Conservation (phyloP, 2,113 vertebrate genomes). For the Tragelaphus scriptus region DNA sequence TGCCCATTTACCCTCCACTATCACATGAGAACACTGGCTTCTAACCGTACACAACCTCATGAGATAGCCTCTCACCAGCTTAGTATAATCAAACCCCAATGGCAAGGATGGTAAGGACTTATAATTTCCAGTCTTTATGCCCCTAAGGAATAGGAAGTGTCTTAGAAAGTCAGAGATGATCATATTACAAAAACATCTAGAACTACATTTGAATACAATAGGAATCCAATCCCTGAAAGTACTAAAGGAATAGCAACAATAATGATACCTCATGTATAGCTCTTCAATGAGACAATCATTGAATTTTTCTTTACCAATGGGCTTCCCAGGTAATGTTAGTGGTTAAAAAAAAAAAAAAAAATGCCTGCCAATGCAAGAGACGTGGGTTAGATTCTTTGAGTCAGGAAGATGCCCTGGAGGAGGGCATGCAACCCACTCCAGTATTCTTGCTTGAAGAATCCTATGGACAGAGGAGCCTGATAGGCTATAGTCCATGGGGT, state of each 20-base stretch:
- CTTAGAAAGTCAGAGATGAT: neutral
- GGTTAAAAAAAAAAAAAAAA: no score
- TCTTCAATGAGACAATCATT: neutral
- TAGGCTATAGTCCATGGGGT: neutral
- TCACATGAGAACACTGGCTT: neutral
- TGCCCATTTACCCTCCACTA: neutral
- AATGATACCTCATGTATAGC: neutral
- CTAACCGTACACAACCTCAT: neutral
- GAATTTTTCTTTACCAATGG: neutral
- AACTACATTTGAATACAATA: neutral
- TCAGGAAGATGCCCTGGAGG: neutral
- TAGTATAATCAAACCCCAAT: neutral
- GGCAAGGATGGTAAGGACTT: neutral
- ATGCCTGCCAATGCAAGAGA: neutral
- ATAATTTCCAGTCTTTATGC: neutral
- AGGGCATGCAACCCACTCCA: neutral
- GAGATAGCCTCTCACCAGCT: neutral
- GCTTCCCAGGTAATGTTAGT: neutral
- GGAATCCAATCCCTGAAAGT: neutral
- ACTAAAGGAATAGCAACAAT: neutral
- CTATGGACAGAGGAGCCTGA: neutral
- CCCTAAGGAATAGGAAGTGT: neutral
- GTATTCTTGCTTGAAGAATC: neutral
- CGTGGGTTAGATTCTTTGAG: neutral
- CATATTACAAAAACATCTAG: neutral